phyloP scores from a whole-genome alignment of 2,113 vertebrate genomes.

The Oreochromis spilurus region DNA sequence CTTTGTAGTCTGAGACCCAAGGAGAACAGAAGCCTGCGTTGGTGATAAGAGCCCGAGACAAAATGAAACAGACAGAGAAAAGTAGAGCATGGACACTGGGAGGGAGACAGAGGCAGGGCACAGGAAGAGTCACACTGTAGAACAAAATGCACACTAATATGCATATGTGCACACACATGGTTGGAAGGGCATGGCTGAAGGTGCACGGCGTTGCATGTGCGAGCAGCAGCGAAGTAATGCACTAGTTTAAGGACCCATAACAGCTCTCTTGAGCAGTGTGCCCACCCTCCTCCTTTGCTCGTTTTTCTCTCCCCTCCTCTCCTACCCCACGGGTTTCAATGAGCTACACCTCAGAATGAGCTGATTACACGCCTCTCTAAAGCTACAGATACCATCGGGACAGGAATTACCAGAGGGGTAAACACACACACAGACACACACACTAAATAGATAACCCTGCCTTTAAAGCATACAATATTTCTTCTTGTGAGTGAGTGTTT shows the following conservation, averaged over 20 bases:
- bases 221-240: not conserved
- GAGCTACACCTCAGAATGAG: conserved; percentile 69
- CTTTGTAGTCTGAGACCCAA: conserved; percentile 51
- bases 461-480: conserved; percentile 51
- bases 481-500: not conserved
- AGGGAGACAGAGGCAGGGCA: not conserved
- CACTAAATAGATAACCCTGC: conserved; percentile 42
- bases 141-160: conserved; percentile 12
- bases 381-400: conserved; percentile 69
- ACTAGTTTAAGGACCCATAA: conserved; percentile 37
- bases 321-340: conserved; percentile 48
- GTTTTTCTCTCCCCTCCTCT: conserved; percentile 2
- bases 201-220: not conserved
- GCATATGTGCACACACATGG: not conserved
- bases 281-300: conserved; percentile 18
- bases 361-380: conserved; percentile 68
- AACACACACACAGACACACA: conserved; percentile 51
- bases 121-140: not conserved
- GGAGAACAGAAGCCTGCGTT: conserved; percentile 45
- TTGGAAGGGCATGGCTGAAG: not conserved
- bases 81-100: conserved; percentile 49
- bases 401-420: conserved; percentile 70
- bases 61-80: conserved; percentile 52
- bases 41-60: conserved; percentile 48
- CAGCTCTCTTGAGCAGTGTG: conserved; percentile 30